Conservation (phyloP, 2,113 vertebrate species). For the zebrafish (Danio rerio) region DNA sequence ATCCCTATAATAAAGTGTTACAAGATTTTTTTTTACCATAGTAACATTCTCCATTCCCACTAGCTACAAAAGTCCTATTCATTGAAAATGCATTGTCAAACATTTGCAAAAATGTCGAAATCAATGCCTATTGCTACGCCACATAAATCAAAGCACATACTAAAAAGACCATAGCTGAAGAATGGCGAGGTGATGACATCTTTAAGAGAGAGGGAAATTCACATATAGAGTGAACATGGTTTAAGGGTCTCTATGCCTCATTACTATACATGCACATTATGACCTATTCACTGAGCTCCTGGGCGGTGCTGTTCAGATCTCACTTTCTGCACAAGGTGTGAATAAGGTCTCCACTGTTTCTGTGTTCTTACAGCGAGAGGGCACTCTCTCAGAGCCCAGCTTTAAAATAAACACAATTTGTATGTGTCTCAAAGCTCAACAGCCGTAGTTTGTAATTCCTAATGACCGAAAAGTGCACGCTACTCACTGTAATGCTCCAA, state of each 20-base stretch:
- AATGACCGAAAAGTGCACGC: constrained; percentile 58
- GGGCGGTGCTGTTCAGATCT: constrained; percentile 56
- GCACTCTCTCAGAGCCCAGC: constrained; percentile 60
- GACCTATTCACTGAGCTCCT: constrained; percentile 35
- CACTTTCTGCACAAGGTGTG: constrained; percentile 51
- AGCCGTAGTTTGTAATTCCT: constrained; percentile 65
- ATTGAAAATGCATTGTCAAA: constrained; percentile 15
- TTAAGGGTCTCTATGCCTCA: constrained; percentile 37
- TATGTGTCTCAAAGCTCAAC: constrained; percentile 61
- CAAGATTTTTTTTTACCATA: not conserved
- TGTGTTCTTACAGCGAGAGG: constrained; percentile 52
- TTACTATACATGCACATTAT: constrained; percentile 35
- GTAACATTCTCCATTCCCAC: not conserved
- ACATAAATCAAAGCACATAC: constrained; percentile 30
- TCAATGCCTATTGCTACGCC: constrained; percentile 1
- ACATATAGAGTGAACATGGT: constrained; percentile 17
- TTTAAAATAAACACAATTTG: constrained; percentile 71
- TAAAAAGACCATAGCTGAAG: constrained; percentile 25
- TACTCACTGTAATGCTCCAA: constrained; percentile 55
- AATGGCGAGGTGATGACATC: constrained; percentile 15
- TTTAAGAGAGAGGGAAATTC: constrained; percentile 39
- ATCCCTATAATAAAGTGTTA: not conserved
- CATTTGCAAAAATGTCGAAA: constrained; percentile 6
- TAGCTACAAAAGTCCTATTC: constrained; percentile 23
- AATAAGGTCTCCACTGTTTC: constrained; percentile 73